Percentiles rank a stretch among this genome's conserved stretches.
Evolutionary conservation across 2,888 invertebrate genomes (phyloP).

Genomic region (Drosophila meridionalis): DNA sequence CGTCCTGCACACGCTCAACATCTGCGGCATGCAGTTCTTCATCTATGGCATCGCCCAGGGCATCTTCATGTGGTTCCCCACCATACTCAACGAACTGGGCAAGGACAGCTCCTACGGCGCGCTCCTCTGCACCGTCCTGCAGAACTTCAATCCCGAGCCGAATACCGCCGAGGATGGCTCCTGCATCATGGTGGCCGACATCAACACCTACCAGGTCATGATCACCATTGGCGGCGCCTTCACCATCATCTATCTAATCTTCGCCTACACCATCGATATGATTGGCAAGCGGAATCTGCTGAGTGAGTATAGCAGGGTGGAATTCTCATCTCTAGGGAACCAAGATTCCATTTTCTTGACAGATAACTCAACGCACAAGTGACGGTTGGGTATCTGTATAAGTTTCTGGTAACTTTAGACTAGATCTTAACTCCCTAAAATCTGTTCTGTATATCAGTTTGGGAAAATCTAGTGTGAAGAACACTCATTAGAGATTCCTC

Average conservation of each 20-base stretch:
- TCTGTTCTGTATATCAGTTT: too few species aligned
- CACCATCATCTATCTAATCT: slow-evolving; percentile 88
- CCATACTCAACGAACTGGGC: slow-evolving; percentile 80
- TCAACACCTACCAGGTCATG: slow-evolving; percentile 88
- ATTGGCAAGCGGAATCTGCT: slow-evolving; percentile 87
- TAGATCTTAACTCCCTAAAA: too few species aligned
- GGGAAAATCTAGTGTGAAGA: too few species aligned
- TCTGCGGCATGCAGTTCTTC: slow-evolving; percentile 75
- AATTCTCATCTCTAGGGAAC: too few species aligned
- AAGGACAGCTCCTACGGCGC: slow-evolving; percentile 82
- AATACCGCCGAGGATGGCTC: neutral
- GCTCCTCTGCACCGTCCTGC: slow-evolving; percentile 70
- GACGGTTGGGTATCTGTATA: too few species aligned
- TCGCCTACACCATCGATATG: slow-evolving; percentile 87
- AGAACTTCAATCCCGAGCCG: slow-evolving; percentile 25
- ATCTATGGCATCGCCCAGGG: slow-evolving; percentile 82
- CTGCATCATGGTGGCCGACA: slow-evolving; percentile 87
- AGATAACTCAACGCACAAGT: too few species aligned
- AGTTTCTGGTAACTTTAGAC: too few species aligned
- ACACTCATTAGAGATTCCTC: too few species aligned
- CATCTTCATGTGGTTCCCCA: slow-evolving; percentile 84
- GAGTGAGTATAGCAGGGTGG: slow-evolving; percentile 76
- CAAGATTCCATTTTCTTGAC: too few species aligned
- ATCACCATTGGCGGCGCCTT: slow-evolving; percentile 89
- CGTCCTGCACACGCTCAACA: slow-evolving; percentile 79